Conservation (phyloP, 2,888 invertebrate species). For the Kryphioiulus occultus region DNA sequence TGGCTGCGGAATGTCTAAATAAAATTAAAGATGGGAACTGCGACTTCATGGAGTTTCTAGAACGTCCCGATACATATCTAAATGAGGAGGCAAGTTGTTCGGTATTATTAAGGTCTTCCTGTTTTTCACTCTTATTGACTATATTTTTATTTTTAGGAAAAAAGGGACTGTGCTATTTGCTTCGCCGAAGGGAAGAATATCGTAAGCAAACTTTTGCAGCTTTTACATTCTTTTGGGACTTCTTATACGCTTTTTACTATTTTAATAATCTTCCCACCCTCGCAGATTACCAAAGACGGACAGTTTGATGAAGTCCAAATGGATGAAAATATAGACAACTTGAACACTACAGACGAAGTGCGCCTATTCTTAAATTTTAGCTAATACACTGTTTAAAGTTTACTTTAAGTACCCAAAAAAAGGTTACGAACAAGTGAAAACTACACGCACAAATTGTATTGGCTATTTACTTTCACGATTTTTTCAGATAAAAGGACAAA, state of each 20-base stretch:
- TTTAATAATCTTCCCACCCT: neutral
- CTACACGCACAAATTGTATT: too few species aligned
- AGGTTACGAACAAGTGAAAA: neutral
- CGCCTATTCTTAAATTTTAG: neutral
- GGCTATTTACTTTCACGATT: neutral
- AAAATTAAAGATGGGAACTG: too few species aligned
- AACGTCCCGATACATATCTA: too few species aligned
- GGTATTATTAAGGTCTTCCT: too few species aligned
- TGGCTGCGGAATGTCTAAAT: too few species aligned
- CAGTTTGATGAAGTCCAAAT: neutral
- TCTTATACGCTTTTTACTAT: neutral
- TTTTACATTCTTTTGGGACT: neutral
- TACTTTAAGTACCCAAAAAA: neutral
- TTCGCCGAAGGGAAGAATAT: neutral
- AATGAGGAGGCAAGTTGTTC: too few species aligned
- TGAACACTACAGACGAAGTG: neutral
- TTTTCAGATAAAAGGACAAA: neutral
- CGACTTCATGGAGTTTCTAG: too few species aligned
- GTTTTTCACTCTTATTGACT: too few species aligned
- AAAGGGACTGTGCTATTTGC: neutral
- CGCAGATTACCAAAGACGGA: neutral
- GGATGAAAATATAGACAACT: neutral
- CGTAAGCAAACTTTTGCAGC: neutral
- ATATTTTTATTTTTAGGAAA: neutral
- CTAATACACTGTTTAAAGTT: neutral